Evolutionary conservation across 1,140 invertebrate genomes (phyloP), one percentile per base, ranked within the genome.

Genomic region (Acromyrmex charruanus): DNA sequence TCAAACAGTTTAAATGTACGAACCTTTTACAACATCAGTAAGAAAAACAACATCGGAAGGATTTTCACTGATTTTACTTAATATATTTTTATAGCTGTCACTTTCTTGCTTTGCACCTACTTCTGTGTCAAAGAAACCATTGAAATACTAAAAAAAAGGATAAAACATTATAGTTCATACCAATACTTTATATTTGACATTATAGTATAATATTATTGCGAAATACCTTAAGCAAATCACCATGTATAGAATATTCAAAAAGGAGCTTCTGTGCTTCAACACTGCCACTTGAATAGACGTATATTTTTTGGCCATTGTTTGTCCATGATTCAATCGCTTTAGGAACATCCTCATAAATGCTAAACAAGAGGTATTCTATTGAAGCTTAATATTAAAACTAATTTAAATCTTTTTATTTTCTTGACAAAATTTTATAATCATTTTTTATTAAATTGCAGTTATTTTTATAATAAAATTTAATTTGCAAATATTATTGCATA

Each of bases 251-350:
- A 94, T 99, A 95, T 0, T 96, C 95, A 94, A 99, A 99, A 3
- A 99, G 96, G 12, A 99, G 95, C 93, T 99, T 98, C 94, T 99
- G 99, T 53, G 98, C 98, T 92, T 98, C 97, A 0, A 98, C 97
- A 90, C 98, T 99, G 65, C 99, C 99, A 74, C 98, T 99, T 0
- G 98, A 99, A 92, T 98, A 99, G 69, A 99, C 97, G 91, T 97
- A 98, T 53, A 99, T 95, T 88, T 97, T 96, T 79, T 97, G 97
- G 9, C 96, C 97, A 68, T 87, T 72, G 18, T 95, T 96, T 18
- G 96, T 96, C 97, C 98, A 98, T 81, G 96, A 94, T 92, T 97
- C 96, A 58, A 99, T 95, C 16, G 97, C 97, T 77, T 95, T 95
- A 3, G 96, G 95, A 1, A 99, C 98, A 95, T 99, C 99, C 31